These are phyloP conservation scores for Rhea pennata DNA, from an alignment of 2,113 vertebrate species.

Conservation along the genomic window DNA sequence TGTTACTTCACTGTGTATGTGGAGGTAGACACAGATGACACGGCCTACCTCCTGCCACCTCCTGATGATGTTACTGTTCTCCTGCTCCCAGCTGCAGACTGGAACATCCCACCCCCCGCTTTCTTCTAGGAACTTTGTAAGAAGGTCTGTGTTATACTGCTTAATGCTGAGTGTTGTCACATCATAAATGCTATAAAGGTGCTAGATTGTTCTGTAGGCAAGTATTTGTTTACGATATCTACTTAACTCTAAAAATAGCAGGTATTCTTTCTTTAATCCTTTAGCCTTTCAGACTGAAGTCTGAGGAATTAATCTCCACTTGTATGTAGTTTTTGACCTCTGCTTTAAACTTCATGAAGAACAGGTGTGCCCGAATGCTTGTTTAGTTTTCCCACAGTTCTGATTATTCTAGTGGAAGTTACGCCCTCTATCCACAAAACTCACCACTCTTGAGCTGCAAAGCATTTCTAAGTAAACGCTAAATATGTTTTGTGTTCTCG, in stretches of 20 bases:
- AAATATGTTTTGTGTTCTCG: not conserved
- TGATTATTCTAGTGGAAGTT: not conserved
- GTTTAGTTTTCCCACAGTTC: not conserved
- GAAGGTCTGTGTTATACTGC: not conserved
- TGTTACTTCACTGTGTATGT: accelerated
- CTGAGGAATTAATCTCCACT: not conserved
- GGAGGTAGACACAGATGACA: not conserved
- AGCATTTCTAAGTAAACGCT: not conserved
- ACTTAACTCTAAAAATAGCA: not conserved
- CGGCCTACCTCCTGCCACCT: no score
- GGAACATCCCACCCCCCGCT: not conserved
- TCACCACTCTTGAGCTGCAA: not conserved
- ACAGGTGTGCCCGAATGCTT: not conserved
- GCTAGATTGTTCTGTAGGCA: not conserved
- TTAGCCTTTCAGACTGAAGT: not conserved
- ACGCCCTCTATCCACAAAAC: not conserved
- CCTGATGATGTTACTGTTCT: not conserved
- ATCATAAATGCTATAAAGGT: accelerated
- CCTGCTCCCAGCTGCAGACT: not conserved
- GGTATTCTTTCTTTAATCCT: not conserved
- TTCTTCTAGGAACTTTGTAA: not conserved
- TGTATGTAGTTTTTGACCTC: not conserved
- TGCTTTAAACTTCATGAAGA: not conserved
- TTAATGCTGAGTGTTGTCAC: not conserved
- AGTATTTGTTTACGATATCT: not conserved